Base-by-base conservation (phyloP, 2,888 invertebrate genomes). In the Orthonevra nobilis region DNA sequence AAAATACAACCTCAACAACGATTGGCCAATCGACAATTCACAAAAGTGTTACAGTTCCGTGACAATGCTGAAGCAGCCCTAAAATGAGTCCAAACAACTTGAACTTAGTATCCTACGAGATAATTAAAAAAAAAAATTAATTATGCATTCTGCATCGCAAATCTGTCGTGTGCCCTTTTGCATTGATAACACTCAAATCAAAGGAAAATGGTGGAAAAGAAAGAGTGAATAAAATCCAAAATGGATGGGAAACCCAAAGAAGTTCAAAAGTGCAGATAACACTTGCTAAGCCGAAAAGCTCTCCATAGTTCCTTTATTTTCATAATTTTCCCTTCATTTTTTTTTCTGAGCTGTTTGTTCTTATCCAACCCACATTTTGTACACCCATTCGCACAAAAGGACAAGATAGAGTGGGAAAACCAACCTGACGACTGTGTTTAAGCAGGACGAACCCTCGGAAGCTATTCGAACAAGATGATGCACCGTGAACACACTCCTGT, bases 211-310 rank as follows among this genome's bases (percentile, higher is more conserved):
- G 34, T 52, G 50, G 4, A 40, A 20, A 48, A 9, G 9, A 32
- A 50, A 26, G 10, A 40, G 28, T n/a, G n/a, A 46, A 38, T 7
- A 30, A 40, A 17, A 28, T 40, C 32, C 30, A 28, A 42, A 66
- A 50, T 34, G 28, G 50, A 60, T 44, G 30, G 28, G 30, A 60
- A 52, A 38, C 56, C 64, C 52, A 61, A 61, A 42, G 54, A 44
- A 77, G 64, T 77, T 77, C 70, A 58, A 64, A 77, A 77, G 52
- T 77, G 42, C 58, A 72, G 77, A 77, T 72, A 64, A 64, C 46
- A 58, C 58, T 44, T 64, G 64, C 52, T 77, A 60, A 54, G 36
- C 64, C 72, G 52, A 46, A 77, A 77, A 77, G 72, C 72, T 77
- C 64, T 72, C 28, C 64, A 42, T 58, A 50, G 58, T 64, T 63